Base-by-base conservation (phyloP, 2,113 vertebrate species). In the Chaenocephalus aceratus region DNA sequence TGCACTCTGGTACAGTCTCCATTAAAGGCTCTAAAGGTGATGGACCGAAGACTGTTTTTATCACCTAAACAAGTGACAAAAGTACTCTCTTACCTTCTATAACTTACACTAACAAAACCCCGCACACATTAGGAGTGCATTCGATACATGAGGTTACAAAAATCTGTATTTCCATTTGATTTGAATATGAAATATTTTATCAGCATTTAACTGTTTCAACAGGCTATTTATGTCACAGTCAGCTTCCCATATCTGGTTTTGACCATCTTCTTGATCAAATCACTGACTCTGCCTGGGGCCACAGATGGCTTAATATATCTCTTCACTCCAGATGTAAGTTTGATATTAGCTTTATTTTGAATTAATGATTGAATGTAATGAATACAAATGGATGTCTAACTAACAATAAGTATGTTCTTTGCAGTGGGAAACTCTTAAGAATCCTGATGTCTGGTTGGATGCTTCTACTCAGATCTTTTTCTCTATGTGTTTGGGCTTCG, bases 391-490 rank as follows among this genome's bases (percentile, higher is more conserved):
- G 9, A 63, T 53, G 54, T 48, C 34, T 34, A 57, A 66, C 26
- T 34, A 34, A 62, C 14, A 59, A 13, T 18, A 2, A 13, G 36
- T 64, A 12, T 63, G 2, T 30, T 83, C 21, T 67, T 90, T 89
- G 48, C 90, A 98, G 97, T 84, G 97, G 89, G 87, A 86, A 30
- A 87, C 89, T 21, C 88, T 98, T 69, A 94, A 87, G 87, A 94
- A 94, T 30, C 96, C 96, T 4, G 82, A 88, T 2, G 95, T 97
- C 18, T 98, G 97, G 97, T 90, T 98, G 68, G 97, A 97, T 8
- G 96, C 97, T 10, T 94, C 96, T 46, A 97, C 96, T 0, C 97
- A 98, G 93, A 96, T 97, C 30, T 96, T 97, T 89, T 97, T 96
- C 90, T 97, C 96, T 12, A 90, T 98, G 61, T 97, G 96, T 75